Evolutionary conservation across 2,797 vertebrate species (phyloP).

Genomic region (Phoeniculus purpureus): DNA sequence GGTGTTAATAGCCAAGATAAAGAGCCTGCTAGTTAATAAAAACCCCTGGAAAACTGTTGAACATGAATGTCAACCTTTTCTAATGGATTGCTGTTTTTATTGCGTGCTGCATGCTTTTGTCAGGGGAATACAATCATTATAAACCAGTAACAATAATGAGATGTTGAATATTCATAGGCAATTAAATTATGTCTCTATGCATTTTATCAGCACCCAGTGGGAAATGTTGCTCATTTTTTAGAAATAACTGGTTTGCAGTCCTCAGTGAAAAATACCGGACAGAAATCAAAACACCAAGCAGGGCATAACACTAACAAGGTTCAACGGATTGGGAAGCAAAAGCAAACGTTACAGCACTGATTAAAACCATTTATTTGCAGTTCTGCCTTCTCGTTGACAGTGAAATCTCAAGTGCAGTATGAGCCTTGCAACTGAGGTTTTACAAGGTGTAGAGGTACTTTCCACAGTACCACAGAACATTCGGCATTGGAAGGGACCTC

Average conservation of each 20-base stretch:
- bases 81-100: slow-evolving; percentile 73
- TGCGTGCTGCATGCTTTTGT: slow-evolving; percentile 67
- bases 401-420: not conserved
- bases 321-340: not conserved
- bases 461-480: not conserved
- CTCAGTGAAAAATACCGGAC: slow-evolving; percentile 33
- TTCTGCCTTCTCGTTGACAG: not conserved
- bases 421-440: not conserved
- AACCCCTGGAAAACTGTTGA: slow-evolving; percentile 35
- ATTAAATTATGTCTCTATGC: slow-evolving; percentile 75
- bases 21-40: slow-evolving; percentile 2
- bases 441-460: not conserved
- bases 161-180: slow-evolving; percentile 82
- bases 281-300: slow-evolving; percentile 18
- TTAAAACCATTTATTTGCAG: not conserved
- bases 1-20: slow-evolving; percentile 23
- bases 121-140: slow-evolving; percentile 77
- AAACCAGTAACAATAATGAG: slow-evolving; percentile 75
- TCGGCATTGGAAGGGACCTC: no score
- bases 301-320: not conserved
- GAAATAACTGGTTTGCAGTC: slow-evolving; percentile 68
- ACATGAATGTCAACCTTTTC: slow-evolving; percentile 64
- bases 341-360: not conserved
- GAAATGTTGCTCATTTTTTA: slow-evolving; percentile 71
- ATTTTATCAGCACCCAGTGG: slow-evolving; percentile 67